Evolutionary conservation across 2,888 invertebrate species (phyloP).

Genomic region (Margaritifera margaritifera): DNA sequence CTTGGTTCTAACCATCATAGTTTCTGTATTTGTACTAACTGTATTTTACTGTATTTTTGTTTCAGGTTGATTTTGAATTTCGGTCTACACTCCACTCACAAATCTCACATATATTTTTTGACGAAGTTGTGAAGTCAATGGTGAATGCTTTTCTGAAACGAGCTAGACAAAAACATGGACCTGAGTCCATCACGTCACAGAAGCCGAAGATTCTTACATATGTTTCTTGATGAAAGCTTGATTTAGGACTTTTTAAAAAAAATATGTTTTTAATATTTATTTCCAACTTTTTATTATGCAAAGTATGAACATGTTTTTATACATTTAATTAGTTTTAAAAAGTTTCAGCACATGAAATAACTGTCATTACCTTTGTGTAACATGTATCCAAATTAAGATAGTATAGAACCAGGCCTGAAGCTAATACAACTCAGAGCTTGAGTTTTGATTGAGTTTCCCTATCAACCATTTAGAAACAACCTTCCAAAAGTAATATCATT

Average conservation of each 20-base stretch:
- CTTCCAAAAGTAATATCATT: no score
- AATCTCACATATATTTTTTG: constrained; percentile 93
- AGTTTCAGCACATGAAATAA: no score
- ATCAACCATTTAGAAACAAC: no score
- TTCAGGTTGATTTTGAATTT: constrained; percentile 85
- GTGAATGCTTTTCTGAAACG: constrained; percentile 93
- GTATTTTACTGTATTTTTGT: constrained; percentile 19
- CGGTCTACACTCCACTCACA: constrained; percentile 90
- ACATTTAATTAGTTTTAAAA: no score
- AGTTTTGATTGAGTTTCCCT: no score
- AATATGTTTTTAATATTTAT: neutral
- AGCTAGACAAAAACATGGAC: constrained; percentile 85
- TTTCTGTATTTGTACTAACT: constrained; percentile 1
- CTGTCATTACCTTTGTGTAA: no score
- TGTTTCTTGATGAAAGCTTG: constrained; percentile 48
- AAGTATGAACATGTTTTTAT: no score
- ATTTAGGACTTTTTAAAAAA: constrained; percentile 2
- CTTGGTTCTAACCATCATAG: neutral
- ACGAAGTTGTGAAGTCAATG: constrained; percentile 96
- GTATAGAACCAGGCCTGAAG: no score
- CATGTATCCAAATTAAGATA: no score
- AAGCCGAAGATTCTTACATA: constrained; percentile 51
- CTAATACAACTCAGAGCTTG: no score
- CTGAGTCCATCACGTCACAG: constrained; percentile 65
- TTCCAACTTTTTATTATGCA: no score